Base-by-base conservation (phyloP, 1,140 invertebrate species). In the Adoxophyes honmai region DNA sequence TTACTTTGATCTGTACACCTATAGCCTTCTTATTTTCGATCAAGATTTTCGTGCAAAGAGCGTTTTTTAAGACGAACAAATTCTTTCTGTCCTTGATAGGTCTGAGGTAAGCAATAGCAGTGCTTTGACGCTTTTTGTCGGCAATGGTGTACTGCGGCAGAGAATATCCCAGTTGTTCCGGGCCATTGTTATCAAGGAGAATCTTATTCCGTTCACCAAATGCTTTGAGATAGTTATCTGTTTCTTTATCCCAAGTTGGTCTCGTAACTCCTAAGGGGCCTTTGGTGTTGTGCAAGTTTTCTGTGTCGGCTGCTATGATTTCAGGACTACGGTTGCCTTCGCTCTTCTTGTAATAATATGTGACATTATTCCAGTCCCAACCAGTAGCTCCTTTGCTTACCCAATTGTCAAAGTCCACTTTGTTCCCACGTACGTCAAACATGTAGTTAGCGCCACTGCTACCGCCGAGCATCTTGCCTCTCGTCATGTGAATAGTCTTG, bases 401-500 rank as follows among this genome's bases (percentile, higher is more conserved):
- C 98, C 98, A 99, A 8, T 93, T 79, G 66, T 98, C 94, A 68
- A 97, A 99, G 73, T 99, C 97, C 8, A 91, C 81, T 60, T 88
- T 91, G 80, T 93, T 90, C 35, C 94, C 97, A 62, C 97, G 89
- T 0, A 97, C 95, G 77, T 98, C 98, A 0, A 97, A 91, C 97
- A 99, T 98, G 64, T 97, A 98, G 75, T 99, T 98, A 0, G 98
- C 82, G 0, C 95, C 94, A 34, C 94, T 96, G 0, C 95, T 96
- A 0, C 98, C 97, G 5, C 97, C 97, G 0, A 97, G 75, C 0
- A 95, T 93, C 68, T 95, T 96, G 0, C 95, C 95, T 38, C 93
- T 63, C n/a, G 36, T 64, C 21, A 71, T 37, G 37, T 74, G 68
- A 9, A 88, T 96, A 92, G 28, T 90, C 1, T 90, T 90, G 1